These are phyloP conservation scores for Macrosteles quadrilineatus DNA, from an alignment of 1,140 invertebrate genomes.

Conservation along the genomic window DNA sequence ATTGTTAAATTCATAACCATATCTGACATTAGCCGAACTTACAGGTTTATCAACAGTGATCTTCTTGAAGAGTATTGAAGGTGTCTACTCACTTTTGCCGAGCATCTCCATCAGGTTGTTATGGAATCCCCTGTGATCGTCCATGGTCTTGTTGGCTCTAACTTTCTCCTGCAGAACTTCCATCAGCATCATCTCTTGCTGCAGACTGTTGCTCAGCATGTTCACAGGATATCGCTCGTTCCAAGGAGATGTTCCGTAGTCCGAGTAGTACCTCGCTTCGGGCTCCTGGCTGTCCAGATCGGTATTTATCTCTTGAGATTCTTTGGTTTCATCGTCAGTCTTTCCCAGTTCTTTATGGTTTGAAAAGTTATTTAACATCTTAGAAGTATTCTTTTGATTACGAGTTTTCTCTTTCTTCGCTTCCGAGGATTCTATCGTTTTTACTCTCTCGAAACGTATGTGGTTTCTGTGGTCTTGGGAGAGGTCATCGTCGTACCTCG, in stretches of 20 bases:
- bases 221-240: background rate
- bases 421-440: background rate
- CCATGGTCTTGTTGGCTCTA: slow-evolving; percentile 27
- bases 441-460: background rate
- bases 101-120: slow-evolving; percentile 78
- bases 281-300: background rate
- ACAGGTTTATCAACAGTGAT: too few relatives aligned
- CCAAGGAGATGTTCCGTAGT: background rate
- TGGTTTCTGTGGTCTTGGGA: background rate
- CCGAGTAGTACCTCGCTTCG: slow-evolving; percentile 3
- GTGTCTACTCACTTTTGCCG: slow-evolving; percentile 69
- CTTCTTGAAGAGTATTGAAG: too few relatives aligned
- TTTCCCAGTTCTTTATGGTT: background rate
- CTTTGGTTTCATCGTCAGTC: slow-evolving; percentile 18
- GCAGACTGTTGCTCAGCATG: slow-evolving; percentile 12
- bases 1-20: too few relatives aligned
- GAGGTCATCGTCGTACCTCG: background rate
- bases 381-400: background rate
- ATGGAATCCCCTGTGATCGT: slow-evolving; percentile 55
- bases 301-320: slow-evolving; percentile 2
- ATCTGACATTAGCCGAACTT: too few relatives aligned
- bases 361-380: background rate
- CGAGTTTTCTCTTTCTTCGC: background rate
- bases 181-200: slow-evolving; percentile 23
- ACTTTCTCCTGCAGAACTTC: slow-evolving; percentile 17